Evolutionary conservation across 1,140 invertebrate species (phyloP), one percentile per base, ranked within the genome.

Genomic region (Drosophila erecta): DNA sequence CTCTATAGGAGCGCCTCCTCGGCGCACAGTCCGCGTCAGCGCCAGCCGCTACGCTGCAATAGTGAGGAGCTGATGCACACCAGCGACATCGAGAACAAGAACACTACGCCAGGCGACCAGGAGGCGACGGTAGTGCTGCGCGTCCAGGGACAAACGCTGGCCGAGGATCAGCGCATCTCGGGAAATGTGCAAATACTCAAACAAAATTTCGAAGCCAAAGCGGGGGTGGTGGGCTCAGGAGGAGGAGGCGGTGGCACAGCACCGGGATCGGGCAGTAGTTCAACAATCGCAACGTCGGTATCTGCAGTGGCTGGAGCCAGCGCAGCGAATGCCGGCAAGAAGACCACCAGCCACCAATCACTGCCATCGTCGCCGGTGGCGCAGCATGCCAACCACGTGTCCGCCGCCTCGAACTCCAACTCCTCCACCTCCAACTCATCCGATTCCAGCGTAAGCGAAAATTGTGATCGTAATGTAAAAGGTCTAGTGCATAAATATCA

Each of bases 181-280:
- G 95, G 96, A 10, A 95, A 95, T 73, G 96, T 97, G 17, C 95
- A 95, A 93, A 96, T 95, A 93, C 94, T 97, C 58, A 97, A 97
- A 92, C 96, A 96, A 91, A 96, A 97, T 89, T 97, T 97, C 90
- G 96, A 97, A 93, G 96, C 96, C 8, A 96, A 96, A 84, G 95
- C 95, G 4, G 94, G 92, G 90, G 73, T 61, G 60, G 76, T 69
- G 24, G 56, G 73, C 54, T 8, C 30, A 30, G 77, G 37, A 5
- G 70, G 38, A 11, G 71, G 22, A 24, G 37, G 38, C 41, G 58
- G 58, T 33, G 60, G 62, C 55, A 38, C 83, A 78, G 70, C 75
- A 24, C 30, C 12, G 91, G 92, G 38, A 91, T 83, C 55, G 91
- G 84, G 60, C 74, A 90, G 1, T 90, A 92, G 33, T 74, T 67